phyloP scores from a whole-genome alignment of 2,113 vertebrate genomes.

The Tychaedon coryphoeus region DNA sequence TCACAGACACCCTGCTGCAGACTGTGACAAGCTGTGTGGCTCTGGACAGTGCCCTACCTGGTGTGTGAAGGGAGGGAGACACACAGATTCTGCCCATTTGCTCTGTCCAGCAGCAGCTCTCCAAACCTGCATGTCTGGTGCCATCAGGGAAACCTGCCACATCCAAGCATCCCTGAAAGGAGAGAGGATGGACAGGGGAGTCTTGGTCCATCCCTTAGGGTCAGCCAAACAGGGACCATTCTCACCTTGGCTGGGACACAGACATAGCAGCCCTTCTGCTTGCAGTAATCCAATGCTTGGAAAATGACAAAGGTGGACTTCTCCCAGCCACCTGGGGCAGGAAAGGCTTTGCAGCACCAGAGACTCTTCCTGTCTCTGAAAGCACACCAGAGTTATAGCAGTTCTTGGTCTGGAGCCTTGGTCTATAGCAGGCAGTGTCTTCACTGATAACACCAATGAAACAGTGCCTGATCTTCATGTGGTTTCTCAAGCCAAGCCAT shows the following conservation, averaged over 20 bases:
- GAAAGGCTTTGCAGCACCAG: neutral
- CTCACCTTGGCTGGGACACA: neutral
- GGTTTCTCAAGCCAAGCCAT: neutral
- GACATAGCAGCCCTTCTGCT: neutral
- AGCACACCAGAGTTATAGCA: neutral
- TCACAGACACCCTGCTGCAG: neutral
- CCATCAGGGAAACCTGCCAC: neutral
- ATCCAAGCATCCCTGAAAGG: neutral
- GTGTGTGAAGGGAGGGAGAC: neutral
- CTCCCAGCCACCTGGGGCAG: rapidly evolving
- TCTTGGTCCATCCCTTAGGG: neutral
- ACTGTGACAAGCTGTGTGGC: neutral
- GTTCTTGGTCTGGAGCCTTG: neutral
- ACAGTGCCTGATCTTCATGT: neutral
- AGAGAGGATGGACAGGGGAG: neutral
- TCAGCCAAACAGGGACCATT: neutral
- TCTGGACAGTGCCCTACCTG: neutral
- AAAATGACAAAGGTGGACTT: neutral
- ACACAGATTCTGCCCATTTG: neutral
- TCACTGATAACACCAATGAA: neutral
- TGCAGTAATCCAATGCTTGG: neutral
- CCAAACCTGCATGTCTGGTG: neutral
- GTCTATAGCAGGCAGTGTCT: neutral
- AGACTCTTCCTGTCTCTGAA: neutral
- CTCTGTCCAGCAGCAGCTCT: neutral